phyloP scores from a whole-genome alignment of 2,888 invertebrate species.

The Neoascia interrupta region DNA sequence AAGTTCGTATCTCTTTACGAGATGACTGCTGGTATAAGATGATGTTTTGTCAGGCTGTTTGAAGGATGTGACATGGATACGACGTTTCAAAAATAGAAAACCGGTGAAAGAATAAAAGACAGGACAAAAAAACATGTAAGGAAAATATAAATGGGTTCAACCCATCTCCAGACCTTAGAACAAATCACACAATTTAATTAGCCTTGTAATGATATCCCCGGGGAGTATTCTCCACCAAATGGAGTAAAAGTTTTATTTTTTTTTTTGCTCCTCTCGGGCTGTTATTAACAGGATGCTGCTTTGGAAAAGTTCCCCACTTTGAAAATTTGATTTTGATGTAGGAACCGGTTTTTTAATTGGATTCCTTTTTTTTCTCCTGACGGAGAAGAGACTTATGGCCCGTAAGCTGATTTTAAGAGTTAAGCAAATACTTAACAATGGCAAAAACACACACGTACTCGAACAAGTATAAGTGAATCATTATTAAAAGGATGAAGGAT shows the following conservation, averaged over 20 bases:
- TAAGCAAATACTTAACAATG: slow-evolving; percentile 54
- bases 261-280: slow-evolving; percentile 4
- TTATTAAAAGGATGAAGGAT: slow-evolving; percentile 20
- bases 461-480: slow-evolving; percentile 31
- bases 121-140: neutral
- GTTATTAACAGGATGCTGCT: slow-evolving; percentile 38
- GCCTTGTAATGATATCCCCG: slow-evolving; percentile 61
- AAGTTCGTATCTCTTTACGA: slow-evolving; percentile 3
- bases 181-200: slow-evolving; percentile 67
- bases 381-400: slow-evolving; percentile 58
- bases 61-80: slow-evolving; percentile 53
- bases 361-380: slow-evolving; percentile 41
- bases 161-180: slow-evolving; percentile 41
- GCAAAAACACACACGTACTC: slow-evolving; percentile 29
- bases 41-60: slow-evolving; percentile 49
- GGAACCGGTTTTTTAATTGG: slow-evolving; percentile 58
- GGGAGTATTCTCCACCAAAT: slow-evolving; percentile 31
- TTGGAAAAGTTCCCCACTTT: slow-evolving; percentile 16
- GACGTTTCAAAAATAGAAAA: slow-evolving; percentile 21
- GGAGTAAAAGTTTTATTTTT: neutral
- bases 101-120: neutral
- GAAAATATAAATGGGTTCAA: slow-evolving; percentile 6
- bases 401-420: slow-evolving; percentile 66
- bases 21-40: slow-evolving; percentile 7
- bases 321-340: slow-evolving; percentile 44